These are phyloP conservation scores for Drosophila melanocephala DNA, from an alignment of 2,888 invertebrate genomes.

Conservation along the genomic window DNA sequence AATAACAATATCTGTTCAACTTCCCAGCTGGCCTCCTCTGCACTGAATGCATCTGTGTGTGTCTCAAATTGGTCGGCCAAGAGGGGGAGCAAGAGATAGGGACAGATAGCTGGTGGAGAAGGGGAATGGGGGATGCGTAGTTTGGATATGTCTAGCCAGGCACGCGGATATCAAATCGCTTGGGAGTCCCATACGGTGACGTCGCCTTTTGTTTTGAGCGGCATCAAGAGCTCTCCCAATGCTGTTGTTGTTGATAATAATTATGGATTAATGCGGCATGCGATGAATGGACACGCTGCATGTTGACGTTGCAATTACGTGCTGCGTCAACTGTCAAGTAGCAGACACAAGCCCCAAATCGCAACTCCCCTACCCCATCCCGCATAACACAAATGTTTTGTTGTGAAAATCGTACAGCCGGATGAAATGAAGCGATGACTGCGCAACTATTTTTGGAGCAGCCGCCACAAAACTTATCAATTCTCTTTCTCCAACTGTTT, in stretches of 20 bases:
- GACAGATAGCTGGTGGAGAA: background rate
- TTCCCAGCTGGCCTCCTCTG: constrained; percentile 7
- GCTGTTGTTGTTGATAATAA: constrained; percentile 14
- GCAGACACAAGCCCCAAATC: background rate
- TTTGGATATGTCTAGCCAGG: constrained; percentile 23
- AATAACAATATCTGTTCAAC: background rate
- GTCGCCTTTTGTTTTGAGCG: constrained; percentile 55
- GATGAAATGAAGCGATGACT: constrained; percentile 57
- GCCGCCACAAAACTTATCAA: constrained; percentile 58
- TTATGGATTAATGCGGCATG: constrained; percentile 71
- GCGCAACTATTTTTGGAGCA: constrained; percentile 71
- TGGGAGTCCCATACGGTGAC: constrained; percentile 11
- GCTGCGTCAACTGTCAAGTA: constrained; percentile 4
- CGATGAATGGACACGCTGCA: constrained; percentile 37
- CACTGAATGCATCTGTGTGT: constrained; percentile 4
- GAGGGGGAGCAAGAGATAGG: background rate
- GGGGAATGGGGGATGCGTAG: background rate
- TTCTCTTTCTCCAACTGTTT: constrained; percentile 44
- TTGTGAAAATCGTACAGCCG: constrained; percentile 35
- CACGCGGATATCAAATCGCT: constrained; percentile 24
- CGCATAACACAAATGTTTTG: constrained; percentile 13
- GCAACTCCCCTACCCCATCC: background rate
- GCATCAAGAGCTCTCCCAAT: constrained; percentile 10
- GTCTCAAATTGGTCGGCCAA: background rate
- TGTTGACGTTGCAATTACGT: constrained; percentile 22